Conservation (phyloP, 2,113 vertebrate genomes). For the Paralichthys olivaceus region DNA sequence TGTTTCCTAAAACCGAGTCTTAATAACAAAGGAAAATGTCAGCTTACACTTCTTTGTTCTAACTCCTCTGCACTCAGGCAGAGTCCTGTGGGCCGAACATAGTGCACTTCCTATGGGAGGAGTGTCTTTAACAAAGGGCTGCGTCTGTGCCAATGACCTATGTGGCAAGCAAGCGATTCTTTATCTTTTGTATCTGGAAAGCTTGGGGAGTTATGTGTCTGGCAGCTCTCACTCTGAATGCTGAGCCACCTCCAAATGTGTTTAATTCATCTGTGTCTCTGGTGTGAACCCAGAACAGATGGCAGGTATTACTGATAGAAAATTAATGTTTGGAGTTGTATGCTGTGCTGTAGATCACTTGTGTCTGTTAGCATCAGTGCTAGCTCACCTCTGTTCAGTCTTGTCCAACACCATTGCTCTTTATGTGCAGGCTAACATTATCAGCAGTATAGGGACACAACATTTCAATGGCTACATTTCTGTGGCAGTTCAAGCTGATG, state of each 20-base stretch:
- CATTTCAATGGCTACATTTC: too few relatives aligned
- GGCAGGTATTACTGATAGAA: not conserved
- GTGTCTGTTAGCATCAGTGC: not conserved
- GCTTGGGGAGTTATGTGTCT: slow-evolving; percentile 48
- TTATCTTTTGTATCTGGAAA: slow-evolving; percentile 48
- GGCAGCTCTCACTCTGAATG: slow-evolving; percentile 20
- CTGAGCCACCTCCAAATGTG: not conserved
- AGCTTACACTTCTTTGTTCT: slow-evolving; percentile 46
- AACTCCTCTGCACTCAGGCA: slow-evolving; percentile 33
- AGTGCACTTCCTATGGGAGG: slow-evolving; percentile 31
- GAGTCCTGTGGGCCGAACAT: slow-evolving; percentile 9
- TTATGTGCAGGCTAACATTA: not conserved
- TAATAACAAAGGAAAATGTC: slow-evolving; percentile 57
- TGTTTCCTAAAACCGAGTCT: slow-evolving; percentile 28
- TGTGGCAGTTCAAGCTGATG: too few relatives aligned
- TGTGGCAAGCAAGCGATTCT: slow-evolving; percentile 43
- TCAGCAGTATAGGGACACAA: too few relatives aligned
- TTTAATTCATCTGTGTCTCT: slow-evolving; percentile 8
- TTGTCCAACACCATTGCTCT: not conserved
- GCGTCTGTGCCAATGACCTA: slow-evolving; percentile 54
- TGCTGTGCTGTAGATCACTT: not conserved
- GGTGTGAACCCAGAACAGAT: not conserved
- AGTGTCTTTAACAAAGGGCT: slow-evolving; percentile 66
- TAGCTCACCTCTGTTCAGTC: not conserved
- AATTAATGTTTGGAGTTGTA: not conserved